Percentiles rank a stretch among this genome's conserved stretches.
Evolutionary conservation across 2,888 invertebrate species (phyloP).

Genomic region (Ypsolopha sequella): DNA sequence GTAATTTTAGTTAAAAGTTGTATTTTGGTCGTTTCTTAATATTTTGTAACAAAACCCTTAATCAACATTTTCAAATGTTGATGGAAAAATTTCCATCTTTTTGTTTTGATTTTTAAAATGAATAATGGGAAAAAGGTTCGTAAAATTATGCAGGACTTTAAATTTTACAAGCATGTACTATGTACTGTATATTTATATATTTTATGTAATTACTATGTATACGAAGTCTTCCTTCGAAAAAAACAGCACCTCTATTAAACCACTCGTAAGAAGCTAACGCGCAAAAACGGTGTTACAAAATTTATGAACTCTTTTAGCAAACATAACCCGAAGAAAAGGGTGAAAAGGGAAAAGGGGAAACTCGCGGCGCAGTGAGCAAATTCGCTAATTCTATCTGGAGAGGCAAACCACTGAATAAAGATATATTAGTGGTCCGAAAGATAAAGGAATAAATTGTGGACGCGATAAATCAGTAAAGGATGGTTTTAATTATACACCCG

Average conservation of each 20-base stretch:
- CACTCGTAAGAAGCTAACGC: background rate
- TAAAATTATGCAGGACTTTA: too few species aligned
- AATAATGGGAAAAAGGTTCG: too few species aligned
- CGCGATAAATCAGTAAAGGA: slow-evolving; percentile 65
- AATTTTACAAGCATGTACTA: too few species aligned
- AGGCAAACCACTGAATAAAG: slow-evolving; percentile 47
- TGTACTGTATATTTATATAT: too few species aligned
- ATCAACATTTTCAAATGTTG: too few species aligned
- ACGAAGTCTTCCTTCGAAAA: background rate
- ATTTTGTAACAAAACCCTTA: too few species aligned
- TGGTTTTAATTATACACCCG: slow-evolving; percentile 65
- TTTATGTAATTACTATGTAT: too few species aligned
- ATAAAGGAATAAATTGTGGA: slow-evolving; percentile 68
- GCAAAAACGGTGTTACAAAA: background rate
- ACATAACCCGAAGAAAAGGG: slow-evolving; percentile 1
- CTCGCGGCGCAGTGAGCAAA: slow-evolving; percentile 35
- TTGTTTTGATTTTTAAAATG: too few species aligned
- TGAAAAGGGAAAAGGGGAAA: slow-evolving; percentile 12
- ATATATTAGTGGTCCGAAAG: slow-evolving; percentile 64
- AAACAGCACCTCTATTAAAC: background rate
- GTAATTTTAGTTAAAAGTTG: too few species aligned
- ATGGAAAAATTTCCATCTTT: too few species aligned
- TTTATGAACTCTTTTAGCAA: slow-evolving; percentile 1
- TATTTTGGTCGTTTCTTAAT: too few species aligned
- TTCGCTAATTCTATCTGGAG: slow-evolving; percentile 61